Percentiles rank a stretch among this genome's conserved stretches.
These are phyloP conservation scores for Ctenopoma kingsleyae DNA, from an alignment of 2,797 vertebrate species.

Conservation along the genomic window DNA sequence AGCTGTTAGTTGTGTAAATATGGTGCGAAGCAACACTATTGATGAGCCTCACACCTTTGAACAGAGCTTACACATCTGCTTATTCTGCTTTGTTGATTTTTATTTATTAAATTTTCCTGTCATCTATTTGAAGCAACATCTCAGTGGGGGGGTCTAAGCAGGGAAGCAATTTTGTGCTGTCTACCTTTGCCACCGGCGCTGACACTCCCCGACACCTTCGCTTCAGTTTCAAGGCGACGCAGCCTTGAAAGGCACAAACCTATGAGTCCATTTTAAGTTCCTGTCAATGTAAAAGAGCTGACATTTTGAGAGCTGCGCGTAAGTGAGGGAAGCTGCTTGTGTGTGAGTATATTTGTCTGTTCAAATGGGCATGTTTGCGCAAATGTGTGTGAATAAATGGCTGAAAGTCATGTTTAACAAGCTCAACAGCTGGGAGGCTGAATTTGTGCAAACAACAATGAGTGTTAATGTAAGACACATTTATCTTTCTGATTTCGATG, in stretches of 20 bases:
- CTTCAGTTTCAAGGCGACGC: constrained; percentile 37
- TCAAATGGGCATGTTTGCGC: constrained; percentile 52
- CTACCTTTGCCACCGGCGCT: constrained; percentile 42
- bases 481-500: constrained; percentile 23
- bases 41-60: constrained; percentile 66
- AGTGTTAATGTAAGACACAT: constrained; percentile 9
- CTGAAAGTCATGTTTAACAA: constrained; percentile 49
- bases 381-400: constrained; percentile 40
- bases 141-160: constrained; percentile 41
- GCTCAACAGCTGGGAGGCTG: constrained; percentile 55
- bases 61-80: constrained; percentile 63
- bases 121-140: constrained; percentile 67
- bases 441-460: constrained; percentile 25
- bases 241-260: constrained; percentile 57
- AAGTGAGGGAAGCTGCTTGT: constrained; percentile 30
- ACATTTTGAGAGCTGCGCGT: constrained; percentile 50
- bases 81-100: constrained; percentile 61
- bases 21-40: constrained; percentile 54
- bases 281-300: constrained; percentile 49
- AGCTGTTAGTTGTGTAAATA: constrained; percentile 57
- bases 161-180: constrained; percentile 29
- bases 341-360: constrained; percentile 24
- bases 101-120: constrained; percentile 64
- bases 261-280: constrained; percentile 60
- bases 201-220: constrained; percentile 41